Conservation (phyloP, 35 echinoderm and acorn worm genomes). For the Strongylocentrotus purpuratus region DNA sequence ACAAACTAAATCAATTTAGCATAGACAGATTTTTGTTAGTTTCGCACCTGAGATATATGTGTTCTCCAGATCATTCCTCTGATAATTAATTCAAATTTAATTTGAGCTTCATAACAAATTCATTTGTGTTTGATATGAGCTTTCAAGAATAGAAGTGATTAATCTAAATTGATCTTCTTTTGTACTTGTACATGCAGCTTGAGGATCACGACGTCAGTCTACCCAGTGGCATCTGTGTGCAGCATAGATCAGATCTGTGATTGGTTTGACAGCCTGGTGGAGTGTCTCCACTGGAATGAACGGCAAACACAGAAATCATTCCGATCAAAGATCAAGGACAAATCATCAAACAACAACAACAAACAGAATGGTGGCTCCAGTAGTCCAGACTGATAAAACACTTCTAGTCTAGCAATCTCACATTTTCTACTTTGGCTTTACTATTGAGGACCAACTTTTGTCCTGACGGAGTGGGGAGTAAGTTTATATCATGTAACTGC, state of each 20-base stretch:
- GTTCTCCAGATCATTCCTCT: too few relatives aligned
- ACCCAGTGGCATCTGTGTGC: constrained; percentile 93
- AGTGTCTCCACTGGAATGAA: constrained; percentile 94
- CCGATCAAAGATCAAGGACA: constrained; percentile 34
- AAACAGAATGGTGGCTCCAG: constrained; percentile 3
- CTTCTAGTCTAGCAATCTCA: neutral
- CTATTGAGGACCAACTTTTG: neutral
- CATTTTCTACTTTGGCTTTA: neutral
- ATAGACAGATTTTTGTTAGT: too few relatives aligned
- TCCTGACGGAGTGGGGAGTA: neutral
- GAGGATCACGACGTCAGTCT: constrained; percentile 85
- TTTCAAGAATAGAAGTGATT: too few relatives aligned
- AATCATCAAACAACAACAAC: constrained; percentile 45
- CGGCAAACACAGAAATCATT: constrained; percentile 82
- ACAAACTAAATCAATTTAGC: too few relatives aligned
- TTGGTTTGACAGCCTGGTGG: constrained; percentile 90
- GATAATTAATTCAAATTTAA: too few relatives aligned
- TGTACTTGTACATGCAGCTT: constrained; percentile 52
- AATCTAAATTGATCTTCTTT: too few relatives aligned
- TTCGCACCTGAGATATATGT: too few relatives aligned
- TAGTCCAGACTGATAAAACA: neutral
- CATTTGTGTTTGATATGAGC: too few relatives aligned
- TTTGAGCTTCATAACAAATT: too few relatives aligned
- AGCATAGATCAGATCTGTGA: constrained; percentile 87
- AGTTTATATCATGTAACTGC: neutral